Base-by-base conservation (phyloP, 2,888 invertebrate species). In the Holacanthella duospinosa region DNA sequence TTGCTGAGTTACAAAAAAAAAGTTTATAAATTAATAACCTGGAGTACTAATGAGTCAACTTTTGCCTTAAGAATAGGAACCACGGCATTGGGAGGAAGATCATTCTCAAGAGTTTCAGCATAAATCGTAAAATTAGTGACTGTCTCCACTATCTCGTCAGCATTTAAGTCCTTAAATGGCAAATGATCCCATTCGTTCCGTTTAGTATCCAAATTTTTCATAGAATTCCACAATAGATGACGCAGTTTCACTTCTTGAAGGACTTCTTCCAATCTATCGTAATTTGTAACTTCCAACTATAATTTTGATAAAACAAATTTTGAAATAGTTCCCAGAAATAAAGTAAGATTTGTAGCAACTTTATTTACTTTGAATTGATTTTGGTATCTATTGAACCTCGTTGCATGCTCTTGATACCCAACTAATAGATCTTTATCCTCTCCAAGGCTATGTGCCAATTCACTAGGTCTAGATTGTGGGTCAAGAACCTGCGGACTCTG, bases 241-340 rank as follows among this genome's bases (percentile, higher is more conserved):
- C 92, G 83, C 48, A 92, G 79, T 75, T 86, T 88, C 1, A 93
- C 84, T 69, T 91, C 89, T 67, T 84, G 85, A 71, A 86, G 83
- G 0, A 88, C 86, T 75, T 88, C 86, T 60, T 91, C 89, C 67
- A 93, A 79, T 65, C 86, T 83, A 70, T 91, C 91, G 75, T 88
- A 85, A 74, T 89, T 82, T 0, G 89, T 87, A 21, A 91, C 85
- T 74, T 92, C 91, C 68, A 93, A 84, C 85, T 89, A 73, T 29
- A 67, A 74, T 68, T 24, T 68, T 63, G 61, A 62, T 54, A 58
- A 64, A 43, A 44, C 27, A 57, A 6, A 16, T 2, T 24, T 44
- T 29, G 9, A 36, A 36, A 36, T 6, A 36, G 16, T 36, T 36
- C 9, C 16, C 16, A 36, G 9, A 36, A 16, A 9, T 16, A 16